Conservation (phyloP, 2,888 invertebrate genomes). For the Punctoribates punctum region DNA sequence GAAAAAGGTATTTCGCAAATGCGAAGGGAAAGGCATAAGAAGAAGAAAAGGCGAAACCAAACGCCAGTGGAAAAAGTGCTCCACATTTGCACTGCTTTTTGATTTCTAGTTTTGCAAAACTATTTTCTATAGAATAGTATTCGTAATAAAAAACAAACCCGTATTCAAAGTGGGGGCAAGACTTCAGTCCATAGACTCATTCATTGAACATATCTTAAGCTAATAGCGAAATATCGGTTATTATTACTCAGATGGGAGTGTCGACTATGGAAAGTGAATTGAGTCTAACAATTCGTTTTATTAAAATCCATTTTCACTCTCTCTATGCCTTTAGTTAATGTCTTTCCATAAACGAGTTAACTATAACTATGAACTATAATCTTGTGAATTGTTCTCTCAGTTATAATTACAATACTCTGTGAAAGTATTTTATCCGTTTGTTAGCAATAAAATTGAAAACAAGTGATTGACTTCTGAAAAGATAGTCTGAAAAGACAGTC, state of each 20-base stretch:
- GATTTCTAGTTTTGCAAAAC: background rate
- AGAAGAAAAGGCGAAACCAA: background rate
- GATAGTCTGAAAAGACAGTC: background rate
- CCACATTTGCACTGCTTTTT: conserved; percentile 1
- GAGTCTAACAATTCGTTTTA: conserved; percentile 4
- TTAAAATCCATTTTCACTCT: conserved; percentile 2
- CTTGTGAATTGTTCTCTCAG: background rate
- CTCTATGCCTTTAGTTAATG: background rate
- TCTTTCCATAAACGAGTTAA: conserved; percentile 18
- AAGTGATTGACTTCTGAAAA: conserved; percentile 15
- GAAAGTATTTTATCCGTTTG: background rate
- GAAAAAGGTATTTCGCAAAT: background rate
- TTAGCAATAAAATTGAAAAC: background rate
- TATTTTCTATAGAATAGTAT: background rate
- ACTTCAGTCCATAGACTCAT: background rate
- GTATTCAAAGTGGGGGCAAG: conserved; percentile 12
- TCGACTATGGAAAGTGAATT: background rate
- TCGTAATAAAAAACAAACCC: background rate
- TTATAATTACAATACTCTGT: background rate
- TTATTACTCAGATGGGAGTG: conserved; percentile 7
- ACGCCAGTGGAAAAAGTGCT: background rate
- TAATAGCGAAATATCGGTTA: conserved; percentile 9
- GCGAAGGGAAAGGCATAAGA: too few species aligned
- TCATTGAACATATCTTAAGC: background rate
- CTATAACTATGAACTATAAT: background rate